These are phyloP conservation scores for Columba livia DNA, from an alignment of 2,113 vertebrate species.

Conservation along the genomic window DNA sequence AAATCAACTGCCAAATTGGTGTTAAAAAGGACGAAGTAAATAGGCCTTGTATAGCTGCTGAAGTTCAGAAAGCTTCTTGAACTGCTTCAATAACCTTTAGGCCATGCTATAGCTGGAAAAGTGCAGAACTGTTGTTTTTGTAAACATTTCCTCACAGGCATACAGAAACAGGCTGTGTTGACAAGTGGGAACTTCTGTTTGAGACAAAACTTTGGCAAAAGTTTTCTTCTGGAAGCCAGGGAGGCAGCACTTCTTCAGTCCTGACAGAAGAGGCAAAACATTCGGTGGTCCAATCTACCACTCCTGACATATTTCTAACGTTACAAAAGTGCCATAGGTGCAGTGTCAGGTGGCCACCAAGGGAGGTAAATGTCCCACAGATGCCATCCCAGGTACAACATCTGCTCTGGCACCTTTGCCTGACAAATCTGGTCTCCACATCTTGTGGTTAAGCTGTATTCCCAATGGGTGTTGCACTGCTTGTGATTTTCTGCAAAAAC, in stretches of 20 bases:
- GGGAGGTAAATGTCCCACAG: background rate
- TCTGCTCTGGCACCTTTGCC: background rate
- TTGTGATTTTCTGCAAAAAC: background rate
- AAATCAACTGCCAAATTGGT: background rate
- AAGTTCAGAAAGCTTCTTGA: slow-evolving; percentile 1
- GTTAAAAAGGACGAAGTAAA: background rate
- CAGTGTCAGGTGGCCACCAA: background rate
- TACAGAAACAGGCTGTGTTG: background rate
- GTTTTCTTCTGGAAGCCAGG: background rate
- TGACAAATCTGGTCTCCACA: background rate
- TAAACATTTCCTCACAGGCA: background rate
- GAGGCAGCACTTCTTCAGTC: background rate
- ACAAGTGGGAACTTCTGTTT: background rate
- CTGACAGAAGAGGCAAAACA: background rate
- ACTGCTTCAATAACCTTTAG: background rate
- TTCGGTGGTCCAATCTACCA: background rate
- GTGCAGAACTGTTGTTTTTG: background rate
- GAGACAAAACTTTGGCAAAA: slow-evolving; percentile 5
- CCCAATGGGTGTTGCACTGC: background rate
- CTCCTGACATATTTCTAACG: background rate
- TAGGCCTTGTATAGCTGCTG: background rate
- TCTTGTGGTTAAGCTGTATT: background rate
- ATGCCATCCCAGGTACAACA: background rate
- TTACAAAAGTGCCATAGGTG: background rate
- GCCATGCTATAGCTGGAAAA: background rate